Evolutionary conservation across 2,113 vertebrate genomes (phyloP), one percentile per base, ranked within the genome.

Genomic region (Trichomycterus rosablanca): DNA sequence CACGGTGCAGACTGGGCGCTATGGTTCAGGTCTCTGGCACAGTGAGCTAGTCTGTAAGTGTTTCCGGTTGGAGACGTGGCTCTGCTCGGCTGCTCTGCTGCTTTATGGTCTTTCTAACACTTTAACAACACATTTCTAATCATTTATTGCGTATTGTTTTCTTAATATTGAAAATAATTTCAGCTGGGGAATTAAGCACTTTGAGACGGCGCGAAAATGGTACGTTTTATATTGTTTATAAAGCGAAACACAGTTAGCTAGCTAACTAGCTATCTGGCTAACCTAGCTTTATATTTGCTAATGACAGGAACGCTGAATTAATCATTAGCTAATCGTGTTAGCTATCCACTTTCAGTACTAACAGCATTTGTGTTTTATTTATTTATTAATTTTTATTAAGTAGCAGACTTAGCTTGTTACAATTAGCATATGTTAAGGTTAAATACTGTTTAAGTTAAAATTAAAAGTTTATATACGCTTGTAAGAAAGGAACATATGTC

Each of bases 1-100:
- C 40, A 28, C 11, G 55, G 55, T 58, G 39, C 55, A 32, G 24
- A 28, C 11, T 39, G 55, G 55, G 39, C 40, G 55, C 40, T 32
- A 40, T 58, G 35, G 1, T 32, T 5, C 39, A 20, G 24, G 3
- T 14, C 0, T 30, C 26, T 14, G 7, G 15, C 43, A 30, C 42
- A 32, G 39, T n/a, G 50, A 46, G 32, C 26, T 20, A 35, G 22
- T 20, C 14, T 3, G 42, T 50, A 58, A 67, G 59, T 72, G 50
- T 66, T 72, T 72, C 69, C 69, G 69, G 69, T 72, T 67, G 64
- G 58, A 67, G 63, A 72, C 69, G 69, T 72, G 69, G 69, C 69
- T 72, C 39, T 62, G 51, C 9, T 62, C 7, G 5, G 55, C 22
- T 63, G 44, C 35, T 5, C 22, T 12, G 45, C 28, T 3, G 48